These are phyloP conservation scores for Mycetomoellerius zeteki DNA, from an alignment of 1,140 invertebrate species.

Conservation along the genomic window DNA sequence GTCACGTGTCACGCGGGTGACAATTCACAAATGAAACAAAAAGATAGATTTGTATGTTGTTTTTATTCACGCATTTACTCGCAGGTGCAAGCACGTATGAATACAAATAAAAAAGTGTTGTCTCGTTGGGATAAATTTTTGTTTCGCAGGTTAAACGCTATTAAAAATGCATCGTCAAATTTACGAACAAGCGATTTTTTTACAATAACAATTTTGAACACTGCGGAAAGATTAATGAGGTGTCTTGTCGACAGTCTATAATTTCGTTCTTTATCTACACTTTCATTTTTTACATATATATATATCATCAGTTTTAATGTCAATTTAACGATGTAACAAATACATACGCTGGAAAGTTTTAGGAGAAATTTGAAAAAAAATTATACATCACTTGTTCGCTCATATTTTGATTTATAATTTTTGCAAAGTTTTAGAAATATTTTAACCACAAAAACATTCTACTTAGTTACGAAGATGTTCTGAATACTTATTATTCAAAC, in stretches of 20 bases:
- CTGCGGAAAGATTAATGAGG: slow-evolving; percentile 6
- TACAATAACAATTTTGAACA: slow-evolving; percentile 43
- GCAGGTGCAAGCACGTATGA: slow-evolving; percentile 40
- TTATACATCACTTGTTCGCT: not conserved
- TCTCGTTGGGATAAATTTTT: slow-evolving; percentile 47
- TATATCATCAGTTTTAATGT: slow-evolving; percentile 20
- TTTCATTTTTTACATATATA: not conserved
- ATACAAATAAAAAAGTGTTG: slow-evolving; percentile 31
- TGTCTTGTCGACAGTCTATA: slow-evolving; percentile 24
- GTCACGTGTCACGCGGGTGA: slow-evolving; percentile 56
- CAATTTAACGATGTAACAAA: not conserved
- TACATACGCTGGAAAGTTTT: slow-evolving; percentile 8
- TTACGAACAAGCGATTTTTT: slow-evolving; percentile 39
- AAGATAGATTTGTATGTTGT: slow-evolving; percentile 42
- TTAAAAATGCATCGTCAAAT: slow-evolving; percentile 58
- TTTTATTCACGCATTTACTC: slow-evolving; percentile 49
- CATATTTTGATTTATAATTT: not conserved
- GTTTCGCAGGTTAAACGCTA: slow-evolving; percentile 21
- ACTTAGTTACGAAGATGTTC: slow-evolving; percentile 9
- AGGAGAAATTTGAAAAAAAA: not conserved
- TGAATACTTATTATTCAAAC: not conserved
- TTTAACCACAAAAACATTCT: not conserved
- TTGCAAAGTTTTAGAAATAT: not conserved
- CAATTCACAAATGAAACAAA: slow-evolving; percentile 61
- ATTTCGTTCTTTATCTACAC: not conserved